Base-by-base conservation (phyloP, 2,888 invertebrate species). In the Ceraclea dissimilis region DNA sequence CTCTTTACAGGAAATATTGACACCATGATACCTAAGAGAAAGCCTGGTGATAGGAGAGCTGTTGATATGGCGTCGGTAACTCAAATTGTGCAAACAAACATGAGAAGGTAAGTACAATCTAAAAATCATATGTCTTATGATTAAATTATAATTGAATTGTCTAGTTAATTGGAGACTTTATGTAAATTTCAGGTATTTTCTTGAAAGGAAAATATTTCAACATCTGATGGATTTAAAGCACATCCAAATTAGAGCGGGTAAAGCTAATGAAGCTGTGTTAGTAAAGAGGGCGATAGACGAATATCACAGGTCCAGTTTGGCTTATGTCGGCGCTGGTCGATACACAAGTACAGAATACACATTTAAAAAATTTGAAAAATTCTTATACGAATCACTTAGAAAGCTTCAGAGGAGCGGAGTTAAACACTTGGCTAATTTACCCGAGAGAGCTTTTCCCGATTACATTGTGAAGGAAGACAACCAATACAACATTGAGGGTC, bases 191-290 rank as follows among this genome's bases (percentile, higher is more conserved):
- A 86, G 93, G 68, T 94, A 93, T 70, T 91, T 93, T 66, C 81
- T 93, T 67, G 94, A 95, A 71, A 79, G 93, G 58, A 90, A 92
- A 68, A 89, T 95, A 65, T 94, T 96, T 71, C 93, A 95, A 68
- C 93, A 95, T 70, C 78, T 96, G 56, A 79, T 95, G 66, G 95
- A 96, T 68, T 73, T 96, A 52, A 96, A 96, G 71, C 81, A 93
- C 52, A 79, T 93, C 63, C 95, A 96, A 73, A 94, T 95, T 65
- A 84, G 94, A 65, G 89, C 92, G 31, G 92, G 90, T 50, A 86
- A 90, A 71, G 81, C 90, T 44, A 93, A 93, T 67, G 94, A 94
- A 72, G 84, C 89, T 22, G 84, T 93, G 52, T 73, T 93, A 13
- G 90, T 93, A 1, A 94, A 93, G 70, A 79, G 93, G 65, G 85